A percentile compares a stretch with the other conserved stretches of the same genome.
phyloP scores from a whole-genome alignment of 2,113 vertebrate species.

The Taxidea taxus region DNA sequence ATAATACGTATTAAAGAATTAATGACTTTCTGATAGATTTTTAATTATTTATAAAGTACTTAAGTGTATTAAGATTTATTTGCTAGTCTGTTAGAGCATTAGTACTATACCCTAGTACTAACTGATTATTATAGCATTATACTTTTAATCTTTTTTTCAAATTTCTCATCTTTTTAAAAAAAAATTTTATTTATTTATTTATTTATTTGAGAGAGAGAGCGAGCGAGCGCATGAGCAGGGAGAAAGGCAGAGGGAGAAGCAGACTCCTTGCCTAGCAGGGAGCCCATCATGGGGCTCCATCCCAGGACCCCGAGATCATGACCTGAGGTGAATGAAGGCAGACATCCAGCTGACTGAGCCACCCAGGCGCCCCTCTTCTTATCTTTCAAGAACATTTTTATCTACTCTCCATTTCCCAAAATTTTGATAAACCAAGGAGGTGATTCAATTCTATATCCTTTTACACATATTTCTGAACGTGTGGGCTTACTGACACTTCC shows the following conservation, averaged over 20 bases:
- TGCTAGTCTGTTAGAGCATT: background rate
- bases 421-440: background rate
- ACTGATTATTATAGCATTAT: background rate
- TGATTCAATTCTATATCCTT: background rate
- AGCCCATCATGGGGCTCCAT: no score
- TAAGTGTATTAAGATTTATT: background rate
- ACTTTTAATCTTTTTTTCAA: background rate
- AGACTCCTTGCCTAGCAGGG: no score
- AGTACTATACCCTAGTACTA: background rate
- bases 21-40: background rate
- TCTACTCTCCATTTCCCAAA: background rate
- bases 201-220: no score
- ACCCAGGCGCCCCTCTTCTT: background rate
- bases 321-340: no score
- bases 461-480: background rate
- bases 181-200: no score
- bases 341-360: no score
- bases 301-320: no score
- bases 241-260: no score
- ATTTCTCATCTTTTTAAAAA: background rate
- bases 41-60: background rate
- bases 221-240: no score
- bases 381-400: background rate
- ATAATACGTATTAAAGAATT: background rate
- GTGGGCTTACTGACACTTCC: background rate